Evolutionary conservation across 2,113 vertebrate species (phyloP).

Genomic region (Malurus alboscapulatus): DNA sequence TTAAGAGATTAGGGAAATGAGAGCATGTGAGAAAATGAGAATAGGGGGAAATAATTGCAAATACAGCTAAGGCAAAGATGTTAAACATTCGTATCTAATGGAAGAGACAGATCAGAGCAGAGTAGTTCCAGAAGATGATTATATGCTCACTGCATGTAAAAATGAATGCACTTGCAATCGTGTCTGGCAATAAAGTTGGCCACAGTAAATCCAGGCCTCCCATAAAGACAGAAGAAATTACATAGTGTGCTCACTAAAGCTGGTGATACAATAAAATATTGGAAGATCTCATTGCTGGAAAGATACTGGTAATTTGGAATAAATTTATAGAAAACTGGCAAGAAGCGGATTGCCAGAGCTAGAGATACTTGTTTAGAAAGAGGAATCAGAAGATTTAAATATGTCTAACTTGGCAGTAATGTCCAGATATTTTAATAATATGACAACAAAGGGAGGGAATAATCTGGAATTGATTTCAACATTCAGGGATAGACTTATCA

Average conservation of each 20-base stretch:
- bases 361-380: neutral
- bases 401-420: neutral
- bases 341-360: neutral
- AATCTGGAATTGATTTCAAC: neutral
- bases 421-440: neutral
- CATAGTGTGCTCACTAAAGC: neutral
- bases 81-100: neutral
- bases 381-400: constrained; percentile 29
- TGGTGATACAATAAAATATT: constrained; percentile 30
- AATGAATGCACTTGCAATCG: neutral
- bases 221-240: constrained; percentile 26
- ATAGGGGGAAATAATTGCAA: neutral
- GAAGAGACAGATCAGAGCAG: neutral
- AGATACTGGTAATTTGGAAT: constrained; percentile 7
- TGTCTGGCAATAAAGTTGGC: constrained; percentile 7
- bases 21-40: neutral
- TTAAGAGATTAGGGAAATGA: neutral
- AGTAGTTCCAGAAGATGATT: neutral
- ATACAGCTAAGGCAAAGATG: neutral
- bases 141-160: neutral
- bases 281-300: constrained; percentile 4
- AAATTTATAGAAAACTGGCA: constrained; percentile 31
- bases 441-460: neutral
- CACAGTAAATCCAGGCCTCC: constrained; percentile 8
- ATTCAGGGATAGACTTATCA: neutral